Evolutionary conservation across 2,797 vertebrate species (phyloP), one percentile per base, ranked within the genome.

Genomic region (Pantherophis alleghaniensis): DNA sequence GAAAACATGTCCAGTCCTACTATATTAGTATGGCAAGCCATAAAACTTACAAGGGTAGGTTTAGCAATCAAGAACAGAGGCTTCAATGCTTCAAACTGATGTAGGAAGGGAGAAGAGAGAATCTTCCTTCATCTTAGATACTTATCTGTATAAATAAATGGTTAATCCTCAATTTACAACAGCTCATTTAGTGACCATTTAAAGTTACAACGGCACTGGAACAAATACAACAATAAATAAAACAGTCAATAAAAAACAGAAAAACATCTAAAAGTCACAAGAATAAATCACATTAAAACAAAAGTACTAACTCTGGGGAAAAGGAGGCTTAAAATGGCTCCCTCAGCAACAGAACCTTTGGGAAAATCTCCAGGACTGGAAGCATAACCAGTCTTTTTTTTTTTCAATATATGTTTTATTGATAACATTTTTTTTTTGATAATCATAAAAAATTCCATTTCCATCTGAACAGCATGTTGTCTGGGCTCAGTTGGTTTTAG

Each of bases 1-100:
- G 91, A 94, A 95, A 74, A 93, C 37, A 47, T 53, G 92, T 0
- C 87, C 92, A 92, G 79, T 93, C 87, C 94, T 95, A 94, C n/a
- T 61, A 92, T 96, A 94, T 94, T 95, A 94, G 87, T 69, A 91
- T 86, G 74, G 59, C 14, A 95, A 89, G 9, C 14, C 37, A 14
- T 5, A 18, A 53, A 5, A 3, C 32, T 79, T 83, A 13, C 37
- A 92, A 14, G 20, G 42, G 12, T 24, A 51, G 51, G 47, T 60
- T 60, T 63, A 47, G 47, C n/a, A 86, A 55, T 5, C 53, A 4
- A 74, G 42, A 47, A 12, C 10, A 86, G 37, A 61, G 47, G 28
- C 5, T 63, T n/a, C 56, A 32, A 2, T 1, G 4, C 16, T 92
- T 74, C 28, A 56, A 69, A 87, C 57, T n/a, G 4, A 9, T 37